A percentile compares a stretch with the other conserved stretches of the same genome.
Conservation (phyloP, 1,140 invertebrate genomes). For the Myzus persicae region DNA sequence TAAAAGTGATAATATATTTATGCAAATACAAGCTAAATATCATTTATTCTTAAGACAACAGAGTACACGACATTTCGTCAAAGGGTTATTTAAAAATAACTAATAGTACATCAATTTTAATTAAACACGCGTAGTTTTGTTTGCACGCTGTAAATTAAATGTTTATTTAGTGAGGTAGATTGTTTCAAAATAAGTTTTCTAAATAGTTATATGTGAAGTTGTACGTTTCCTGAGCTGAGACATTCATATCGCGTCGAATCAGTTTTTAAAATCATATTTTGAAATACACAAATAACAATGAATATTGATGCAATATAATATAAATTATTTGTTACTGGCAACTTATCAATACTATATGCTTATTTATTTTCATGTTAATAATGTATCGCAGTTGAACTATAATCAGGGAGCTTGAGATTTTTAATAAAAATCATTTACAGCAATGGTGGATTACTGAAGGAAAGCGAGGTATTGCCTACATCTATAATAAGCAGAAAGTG, state of each 20-base stretch:
- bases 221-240: not conserved
- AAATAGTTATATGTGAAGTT: not conserved
- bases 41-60: not conserved
- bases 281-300: not conserved
- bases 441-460: too few species aligned
- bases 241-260: too few species aligned
- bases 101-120: not conserved
- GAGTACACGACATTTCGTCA: not conserved
- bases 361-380: too few species aligned
- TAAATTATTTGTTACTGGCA: not conserved
- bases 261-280: too few species aligned
- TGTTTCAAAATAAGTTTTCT: not conserved
- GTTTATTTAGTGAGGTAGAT: not conserved
- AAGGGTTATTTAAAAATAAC: not conserved
- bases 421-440: too few species aligned
- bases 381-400: not conserved
- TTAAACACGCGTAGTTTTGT: not conserved
- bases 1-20: not conserved
- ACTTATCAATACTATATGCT: too few species aligned
- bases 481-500: too few species aligned
- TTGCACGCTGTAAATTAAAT: not conserved
- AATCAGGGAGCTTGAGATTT: not conserved
- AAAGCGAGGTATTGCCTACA: too few species aligned
- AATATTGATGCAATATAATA: not conserved
- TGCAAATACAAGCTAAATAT: not conserved